Evolutionary conservation across 2,797 vertebrate species (phyloP).

Genomic region (Platyrinchus mystaceus): DNA sequence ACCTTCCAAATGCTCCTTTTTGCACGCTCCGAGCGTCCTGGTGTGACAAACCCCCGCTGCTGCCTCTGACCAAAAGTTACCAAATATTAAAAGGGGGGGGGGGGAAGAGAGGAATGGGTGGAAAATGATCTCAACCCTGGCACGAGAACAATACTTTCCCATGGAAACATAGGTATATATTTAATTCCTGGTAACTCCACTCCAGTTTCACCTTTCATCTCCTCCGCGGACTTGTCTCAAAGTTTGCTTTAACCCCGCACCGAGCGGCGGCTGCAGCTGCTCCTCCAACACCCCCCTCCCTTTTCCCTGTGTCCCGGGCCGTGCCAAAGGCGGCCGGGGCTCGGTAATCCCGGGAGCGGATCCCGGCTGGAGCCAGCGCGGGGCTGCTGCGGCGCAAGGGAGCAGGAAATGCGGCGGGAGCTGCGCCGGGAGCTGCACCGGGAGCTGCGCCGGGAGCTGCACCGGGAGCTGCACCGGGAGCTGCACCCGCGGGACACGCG

Average conservation of each 20-base stretch:
- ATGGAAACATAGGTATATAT: constrained; percentile 73
- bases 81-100: constrained; percentile 36
- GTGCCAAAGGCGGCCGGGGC: not conserved
- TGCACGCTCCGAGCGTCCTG: not conserved
- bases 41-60: constrained; percentile 14
- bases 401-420: not conserved
- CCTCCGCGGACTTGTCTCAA: constrained; percentile 54
- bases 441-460: not conserved
- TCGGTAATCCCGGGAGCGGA: not conserved
- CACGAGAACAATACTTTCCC: constrained; percentile 66
- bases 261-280: not conserved
- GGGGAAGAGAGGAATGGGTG: not conserved
- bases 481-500: not conserved
- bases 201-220: constrained; percentile 73
- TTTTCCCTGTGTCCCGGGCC: not conserved
- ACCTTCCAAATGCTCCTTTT: too few species aligned
- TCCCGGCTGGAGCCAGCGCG: not conserved
- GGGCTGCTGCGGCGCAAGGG: not conserved
- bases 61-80: constrained; percentile 69
- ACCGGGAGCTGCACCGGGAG: not conserved
- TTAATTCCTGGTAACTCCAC: constrained; percentile 71
- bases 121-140: constrained; percentile 73
- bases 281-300: not conserved
- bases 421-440: not conserved
- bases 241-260: constrained; percentile 43